Evolutionary conservation across 2,888 invertebrate species (phyloP), one percentile per base, ranked within the genome.

Genomic region (Rhingia rostrata): DNA sequence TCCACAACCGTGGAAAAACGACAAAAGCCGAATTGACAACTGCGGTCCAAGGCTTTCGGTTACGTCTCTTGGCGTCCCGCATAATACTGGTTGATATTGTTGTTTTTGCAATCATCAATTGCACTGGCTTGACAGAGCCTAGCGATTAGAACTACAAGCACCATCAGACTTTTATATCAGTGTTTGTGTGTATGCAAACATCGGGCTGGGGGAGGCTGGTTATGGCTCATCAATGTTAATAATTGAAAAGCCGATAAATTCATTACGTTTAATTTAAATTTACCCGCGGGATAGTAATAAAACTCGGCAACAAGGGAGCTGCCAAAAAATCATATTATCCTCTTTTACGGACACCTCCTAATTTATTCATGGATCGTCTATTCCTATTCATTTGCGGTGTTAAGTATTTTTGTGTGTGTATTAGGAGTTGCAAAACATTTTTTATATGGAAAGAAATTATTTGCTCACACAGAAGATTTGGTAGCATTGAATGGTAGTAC

Each of bases 231-330:
- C 82, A 79, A 58, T 66, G 78, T 86, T 73, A 86, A 86, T 86
- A 86, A 86, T 86, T 86, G 79, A 79, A 86, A 86, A 86, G 74
- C 72, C 79, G 79, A 86, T 86, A 86, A 86, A 86, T 86, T 86
- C 82, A 86, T 86, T 86, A 83, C 58, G 75, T 82, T 69, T 86
- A 86, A 86, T 86, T 82, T 79, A 86, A 86, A 86, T 86, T 85
- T 82, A 75, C 78, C 70, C 56, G 63, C 58, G 69, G 70, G 80
- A 74, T 70, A 66, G 75, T 73, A 64, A 64, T 66, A 58, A 79
- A 70, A 75, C 30, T 70, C 43, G 35, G 45, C 39, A 54, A 49
- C 47, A 37, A 66, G 47, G 58, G 56, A 69, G 63, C 53, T 66
- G 82, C 82, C 82, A 78, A 84, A 84, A 83, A 79, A 74, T 69